Conservation (phyloP, 2,113 vertebrate species). For the Anser cygnoides region DNA sequence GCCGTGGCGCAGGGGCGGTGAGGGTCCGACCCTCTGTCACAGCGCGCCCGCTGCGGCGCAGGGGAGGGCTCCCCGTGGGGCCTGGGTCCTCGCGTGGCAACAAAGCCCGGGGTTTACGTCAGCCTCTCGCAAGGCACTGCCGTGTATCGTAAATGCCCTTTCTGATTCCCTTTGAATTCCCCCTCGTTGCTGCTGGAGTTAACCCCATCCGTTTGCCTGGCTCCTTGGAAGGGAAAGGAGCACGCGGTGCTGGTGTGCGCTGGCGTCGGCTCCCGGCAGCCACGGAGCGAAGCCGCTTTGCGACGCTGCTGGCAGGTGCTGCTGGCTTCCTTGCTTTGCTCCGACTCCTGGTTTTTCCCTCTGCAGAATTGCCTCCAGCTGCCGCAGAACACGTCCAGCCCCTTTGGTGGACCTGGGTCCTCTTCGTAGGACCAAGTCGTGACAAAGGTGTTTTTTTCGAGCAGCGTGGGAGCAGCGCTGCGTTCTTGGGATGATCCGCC, state of each 20-base stretch:
- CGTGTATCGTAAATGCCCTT: background rate
- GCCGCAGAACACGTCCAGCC: background rate
- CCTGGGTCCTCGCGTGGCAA: background rate
- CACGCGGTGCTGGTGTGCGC: background rate
- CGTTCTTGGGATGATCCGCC: fast-evolving
- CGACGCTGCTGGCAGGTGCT: background rate
- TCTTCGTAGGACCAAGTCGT: background rate
- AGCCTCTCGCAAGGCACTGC: background rate
- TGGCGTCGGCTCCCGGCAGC: fast-evolving
- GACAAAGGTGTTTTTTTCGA: background rate
- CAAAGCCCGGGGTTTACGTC: background rate
- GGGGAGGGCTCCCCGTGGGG: fast-evolving
- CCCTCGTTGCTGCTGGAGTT: background rate
- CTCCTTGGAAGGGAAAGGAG: background rate
- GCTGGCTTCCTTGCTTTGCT: background rate
- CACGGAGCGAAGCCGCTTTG: fast-evolving
- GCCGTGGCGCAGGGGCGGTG: background rate
- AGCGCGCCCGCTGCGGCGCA: fast-evolving
- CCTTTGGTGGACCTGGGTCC: background rate
- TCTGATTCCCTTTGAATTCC: background rate
- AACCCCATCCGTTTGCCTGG: background rate
- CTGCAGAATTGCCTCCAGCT: background rate
- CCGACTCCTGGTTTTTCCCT: background rate
- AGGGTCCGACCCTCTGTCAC: background rate
- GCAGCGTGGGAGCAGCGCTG: background rate